phyloP scores from a whole-genome alignment of 37 sponge, comb jelly and placozoan genomes.

The Diacarnus erythraeanus region DNA sequence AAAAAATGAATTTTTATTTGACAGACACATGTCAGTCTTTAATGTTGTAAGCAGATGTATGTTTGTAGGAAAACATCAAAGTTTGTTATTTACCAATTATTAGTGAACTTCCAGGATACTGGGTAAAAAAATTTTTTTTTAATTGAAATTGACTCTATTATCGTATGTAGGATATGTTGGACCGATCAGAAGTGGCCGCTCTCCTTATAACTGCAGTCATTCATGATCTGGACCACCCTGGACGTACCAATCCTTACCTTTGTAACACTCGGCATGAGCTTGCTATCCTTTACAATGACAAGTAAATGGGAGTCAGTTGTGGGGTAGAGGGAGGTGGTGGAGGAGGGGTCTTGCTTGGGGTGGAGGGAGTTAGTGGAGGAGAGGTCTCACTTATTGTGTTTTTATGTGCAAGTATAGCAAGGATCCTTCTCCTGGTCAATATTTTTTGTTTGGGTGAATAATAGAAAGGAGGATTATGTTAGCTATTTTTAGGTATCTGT shows the following conservation, averaged over 20 bases:
- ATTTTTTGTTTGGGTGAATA: no score
- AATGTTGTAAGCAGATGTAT: no score
- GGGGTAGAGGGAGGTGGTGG: background rate
- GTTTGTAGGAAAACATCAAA: no score
- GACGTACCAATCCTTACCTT: constrained; percentile 81
- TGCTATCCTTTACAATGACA: constrained; percentile 87
- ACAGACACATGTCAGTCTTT: no score
- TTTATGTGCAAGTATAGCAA: no score
- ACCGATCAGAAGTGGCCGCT: constrained; percentile 64
- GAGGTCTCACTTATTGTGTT: no score
- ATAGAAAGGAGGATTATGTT: no score
- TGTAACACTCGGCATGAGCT: constrained; percentile 59
- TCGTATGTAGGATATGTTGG: constrained; percentile 49
- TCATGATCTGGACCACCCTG: constrained; percentile 92
- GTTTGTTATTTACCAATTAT: background rate
- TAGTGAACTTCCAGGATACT: background rate
- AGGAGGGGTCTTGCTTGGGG: background rate
- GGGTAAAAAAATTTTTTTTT: no score
- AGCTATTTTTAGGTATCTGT: background rate
- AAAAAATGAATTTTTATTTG: background rate
- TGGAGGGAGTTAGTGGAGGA: background rate
- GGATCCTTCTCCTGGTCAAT: no score
- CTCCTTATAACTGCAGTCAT: constrained; percentile 71
- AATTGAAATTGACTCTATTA: no score
- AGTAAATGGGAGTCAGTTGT: constrained; percentile 21